Conservation (phyloP, 2,113 vertebrate species). For the Octodon degus region DNA sequence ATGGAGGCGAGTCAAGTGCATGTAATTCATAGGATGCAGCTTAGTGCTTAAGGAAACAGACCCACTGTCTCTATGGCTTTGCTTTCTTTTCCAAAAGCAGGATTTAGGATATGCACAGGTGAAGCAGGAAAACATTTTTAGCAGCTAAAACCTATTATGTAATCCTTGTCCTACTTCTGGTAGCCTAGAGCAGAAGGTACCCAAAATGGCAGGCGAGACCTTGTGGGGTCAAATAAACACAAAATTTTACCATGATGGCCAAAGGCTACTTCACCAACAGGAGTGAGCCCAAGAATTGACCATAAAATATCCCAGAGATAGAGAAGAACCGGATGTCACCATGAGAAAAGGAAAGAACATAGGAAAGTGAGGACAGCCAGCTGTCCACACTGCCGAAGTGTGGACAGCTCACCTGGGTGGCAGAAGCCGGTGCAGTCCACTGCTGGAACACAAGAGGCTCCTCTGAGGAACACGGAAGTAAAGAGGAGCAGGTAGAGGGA, state of each 20-base stretch:
- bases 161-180: neutral
- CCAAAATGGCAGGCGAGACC: neutral
- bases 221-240: neutral
- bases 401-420: neutral
- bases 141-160: neutral
- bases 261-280: neutral
- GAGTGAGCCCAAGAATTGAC: no score
- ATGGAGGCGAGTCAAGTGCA: fast-evolving
- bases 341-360: neutral
- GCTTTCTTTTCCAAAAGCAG: neutral
- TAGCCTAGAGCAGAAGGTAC: neutral
- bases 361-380: no score
- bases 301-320: neutral
- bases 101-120: neutral
- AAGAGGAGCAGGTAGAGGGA: neutral
- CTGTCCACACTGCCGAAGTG: fast-evolving
- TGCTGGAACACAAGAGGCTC: neutral
- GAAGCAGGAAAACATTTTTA: neutral
- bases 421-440: neutral
- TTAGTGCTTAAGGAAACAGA: neutral
- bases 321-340: fast-evolving
- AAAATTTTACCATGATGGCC: neutral
- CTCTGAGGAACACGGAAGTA: neutral
- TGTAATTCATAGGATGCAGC: fast-evolving
- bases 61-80: fast-evolving